Evolutionary conservation across 2,113 vertebrate species (phyloP), one percentile per base, ranked within the genome.

Genomic region (Nymphicus hollandicus): DNA sequence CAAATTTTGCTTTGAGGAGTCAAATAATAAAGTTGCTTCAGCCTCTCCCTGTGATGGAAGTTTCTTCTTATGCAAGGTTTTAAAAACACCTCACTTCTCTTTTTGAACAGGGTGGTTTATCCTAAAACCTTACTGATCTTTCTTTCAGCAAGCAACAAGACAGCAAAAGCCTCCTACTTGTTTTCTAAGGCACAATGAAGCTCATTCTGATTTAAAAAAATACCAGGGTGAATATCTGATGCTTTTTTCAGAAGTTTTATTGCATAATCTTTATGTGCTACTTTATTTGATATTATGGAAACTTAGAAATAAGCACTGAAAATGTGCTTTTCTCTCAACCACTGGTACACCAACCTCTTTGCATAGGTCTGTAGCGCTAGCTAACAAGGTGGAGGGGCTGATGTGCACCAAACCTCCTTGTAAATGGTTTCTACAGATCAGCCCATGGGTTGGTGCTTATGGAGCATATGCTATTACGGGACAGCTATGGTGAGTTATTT

Each of bases 1-100:
- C 20, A 87, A 68, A 74, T 72, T 85, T 81, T 79, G 39, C 23
- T 89, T 71, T 53, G 8, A 76, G 47, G 29, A 81, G 7, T 43
- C 23, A 91, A 87, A 91, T 55, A 91, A 81, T 68, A 81, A 88
- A 88, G n/a, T 46, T 86, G 18, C 10, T 72, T 76, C 27, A 33
- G 44, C 47, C 12, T 88, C 37, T 94, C 29, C 1, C 3, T 81
- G 31, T 76, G 41, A 73, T 83, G 10, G 37, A 37, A 31, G 7
- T 58, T 96, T 6, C 60, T 83, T 83, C 78, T 88, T 37, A 90
- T 49, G 58, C 37, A 81, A 92, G 43, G 24, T 64, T 82, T 35
- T 23, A 60, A 74, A 68, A 88, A 65, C 31, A 20, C 0, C 17
- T 88, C 63, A 35, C 23, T 92, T 93, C 24, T 86, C 24, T 52